Conservation (phyloP, 2,113 vertebrate genomes). For the Grammomys dolichurus region DNA sequence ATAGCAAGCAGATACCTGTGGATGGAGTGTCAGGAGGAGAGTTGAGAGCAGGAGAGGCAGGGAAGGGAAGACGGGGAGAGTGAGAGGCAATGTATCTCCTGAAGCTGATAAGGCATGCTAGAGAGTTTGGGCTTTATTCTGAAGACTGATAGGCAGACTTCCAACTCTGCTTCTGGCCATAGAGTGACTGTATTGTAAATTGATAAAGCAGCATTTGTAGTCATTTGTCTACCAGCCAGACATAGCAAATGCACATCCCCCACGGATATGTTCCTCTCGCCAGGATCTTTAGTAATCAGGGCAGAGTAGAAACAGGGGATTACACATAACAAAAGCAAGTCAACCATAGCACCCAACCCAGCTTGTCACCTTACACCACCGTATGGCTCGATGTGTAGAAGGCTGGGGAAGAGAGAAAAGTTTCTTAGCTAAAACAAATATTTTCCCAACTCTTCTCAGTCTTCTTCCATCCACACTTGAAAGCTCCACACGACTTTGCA, state of each 20-base stretch:
- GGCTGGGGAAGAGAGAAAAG: constrained; percentile 16
- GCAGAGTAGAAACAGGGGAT: constrained; percentile 50
- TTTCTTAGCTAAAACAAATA: constrained; percentile 11
- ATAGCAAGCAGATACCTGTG: background rate
- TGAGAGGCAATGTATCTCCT: background rate
- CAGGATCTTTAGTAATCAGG: constrained; percentile 70
- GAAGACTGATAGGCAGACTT: constrained; percentile 51
- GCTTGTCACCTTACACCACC: constrained; percentile 64
- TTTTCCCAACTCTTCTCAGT: background rate
- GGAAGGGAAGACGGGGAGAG: background rate
- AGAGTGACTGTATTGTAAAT: constrained; percentile 54
- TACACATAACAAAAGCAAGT: constrained; percentile 63
- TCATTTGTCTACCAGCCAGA: constrained; percentile 70
- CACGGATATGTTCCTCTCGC: constrained; percentile 40
- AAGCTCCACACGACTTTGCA: background rate
- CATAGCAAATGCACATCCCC: constrained; percentile 65
- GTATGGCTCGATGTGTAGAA: background rate
- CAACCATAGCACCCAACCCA: constrained; percentile 60
- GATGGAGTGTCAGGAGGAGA: rapidly evolving
- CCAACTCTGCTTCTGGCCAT: constrained; percentile 65
- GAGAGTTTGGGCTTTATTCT: constrained; percentile 50
- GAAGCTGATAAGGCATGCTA: background rate
- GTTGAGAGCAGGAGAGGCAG: rapidly evolving
- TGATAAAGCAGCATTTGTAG: constrained; percentile 72
- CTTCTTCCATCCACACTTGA: background rate